Evolutionary conservation across 1,140 invertebrate species (phyloP), one percentile per base, ranked within the genome.

Genomic region (Drosophila rufa): DNA sequence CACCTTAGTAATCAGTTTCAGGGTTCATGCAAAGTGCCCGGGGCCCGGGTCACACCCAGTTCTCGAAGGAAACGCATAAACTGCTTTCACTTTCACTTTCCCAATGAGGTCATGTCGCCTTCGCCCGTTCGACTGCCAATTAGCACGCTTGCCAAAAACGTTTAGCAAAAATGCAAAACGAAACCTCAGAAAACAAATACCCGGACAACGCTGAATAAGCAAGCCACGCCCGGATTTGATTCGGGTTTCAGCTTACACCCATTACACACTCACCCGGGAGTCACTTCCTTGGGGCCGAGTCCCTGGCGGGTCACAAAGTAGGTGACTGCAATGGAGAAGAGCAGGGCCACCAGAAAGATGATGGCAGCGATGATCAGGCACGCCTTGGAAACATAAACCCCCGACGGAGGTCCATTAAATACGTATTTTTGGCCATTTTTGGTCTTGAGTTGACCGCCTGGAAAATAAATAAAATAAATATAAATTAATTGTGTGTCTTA

Each of bases 361-460:
- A 92, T 53, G 7, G 75, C 80, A 0, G 87, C 69, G 45, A 92
- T 74, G 55, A 87, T 43, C 46, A 82, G 73, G 33, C 92, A 93
- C 11, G 78, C 56, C 59, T 69, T 91, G 11, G 92, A 84, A 11
- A 93, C 90, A 75, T 87, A 92, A 3, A 92, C 80, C 19, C 92
- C 92, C 43, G 91, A 89, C 9, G 91, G 91, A 45, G 69, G 78
- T 3, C 92, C 91, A 66, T 93, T 93, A 61, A 93, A 92, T 12
- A 93, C 82, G 67, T 93, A 93, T 75, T 93, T 93, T 65, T 93
- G 92, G 17, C 92, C 92, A 68, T 93, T 93, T 50, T 93, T 93
- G 19, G 92, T 92, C 79, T 93, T 93, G 3, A 93, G 74, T 50
- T 93, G 92, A 30, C 92, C 92, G 45, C 92, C 92, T 93, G 76